phyloP scores from a whole-genome alignment of 2,888 invertebrate genomes.

The Rhyacophila evoluta region DNA sequence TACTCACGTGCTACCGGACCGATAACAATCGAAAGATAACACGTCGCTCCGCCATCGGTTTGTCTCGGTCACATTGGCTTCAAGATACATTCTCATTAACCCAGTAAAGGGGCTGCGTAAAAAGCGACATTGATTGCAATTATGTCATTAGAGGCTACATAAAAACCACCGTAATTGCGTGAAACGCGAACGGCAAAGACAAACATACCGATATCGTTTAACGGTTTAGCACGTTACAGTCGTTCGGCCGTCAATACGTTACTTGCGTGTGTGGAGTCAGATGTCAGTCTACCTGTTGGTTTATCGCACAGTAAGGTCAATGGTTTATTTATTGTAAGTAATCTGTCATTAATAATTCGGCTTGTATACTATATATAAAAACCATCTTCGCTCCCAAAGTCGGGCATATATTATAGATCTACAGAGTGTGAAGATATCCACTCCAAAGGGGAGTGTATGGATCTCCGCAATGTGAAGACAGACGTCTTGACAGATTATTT shows the following conservation, averaged over 20 bases:
- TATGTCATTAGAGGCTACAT: background rate
- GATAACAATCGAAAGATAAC: background rate
- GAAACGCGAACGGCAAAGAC: background rate
- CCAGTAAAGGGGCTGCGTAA: background rate
- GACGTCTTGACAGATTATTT: too few species aligned
- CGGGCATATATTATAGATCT: too few species aligned
- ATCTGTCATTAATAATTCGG: too few species aligned
- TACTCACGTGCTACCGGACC: background rate
- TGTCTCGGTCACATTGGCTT: background rate
- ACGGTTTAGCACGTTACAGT: background rate
- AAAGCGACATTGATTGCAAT: constrained; percentile 15
- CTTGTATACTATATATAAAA: too few species aligned
- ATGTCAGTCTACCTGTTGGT: too few species aligned
- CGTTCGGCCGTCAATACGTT: background rate
- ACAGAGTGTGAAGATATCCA: too few species aligned
- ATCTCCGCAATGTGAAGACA: too few species aligned
- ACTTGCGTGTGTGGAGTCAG: too few species aligned
- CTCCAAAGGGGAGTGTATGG: too few species aligned
- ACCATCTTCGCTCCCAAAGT: too few species aligned
- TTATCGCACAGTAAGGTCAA: too few species aligned
- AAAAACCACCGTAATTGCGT: constrained; percentile 22
- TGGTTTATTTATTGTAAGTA: too few species aligned
- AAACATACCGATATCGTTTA: background rate
- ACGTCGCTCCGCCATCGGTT: background rate
- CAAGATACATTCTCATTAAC: background rate